A percentile compares a stretch with the other conserved stretches of the same genome.
These are phyloP conservation scores for Plestiodon gilberti DNA, from an alignment of 2,113 vertebrate genomes.

Conservation along the genomic window DNA sequence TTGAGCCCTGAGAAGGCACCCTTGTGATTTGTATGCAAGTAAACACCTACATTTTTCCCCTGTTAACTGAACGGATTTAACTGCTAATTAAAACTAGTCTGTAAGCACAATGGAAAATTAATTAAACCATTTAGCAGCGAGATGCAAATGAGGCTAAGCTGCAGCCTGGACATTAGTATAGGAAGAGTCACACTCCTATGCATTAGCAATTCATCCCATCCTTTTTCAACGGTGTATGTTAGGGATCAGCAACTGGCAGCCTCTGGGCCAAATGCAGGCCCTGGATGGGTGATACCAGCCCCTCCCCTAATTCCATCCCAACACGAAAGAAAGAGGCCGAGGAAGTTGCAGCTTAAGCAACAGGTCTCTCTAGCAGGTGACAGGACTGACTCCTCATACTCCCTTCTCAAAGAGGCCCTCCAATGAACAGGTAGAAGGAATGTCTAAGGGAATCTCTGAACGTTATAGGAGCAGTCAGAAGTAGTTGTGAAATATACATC, in stretches of 20 bases:
- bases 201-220: slow-evolving; percentile 17
- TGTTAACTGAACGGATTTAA: slow-evolving; percentile 82
- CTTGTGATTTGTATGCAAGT: slow-evolving; percentile 75
- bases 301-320: not conserved
- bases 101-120: slow-evolving; percentile 82
- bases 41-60: slow-evolving; percentile 77
- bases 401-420: not conserved
- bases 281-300: not conserved
- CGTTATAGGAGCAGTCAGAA: not conserved
- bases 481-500: too few species aligned
- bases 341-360: not conserved
- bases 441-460: not conserved
- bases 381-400: not conserved
- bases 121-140: slow-evolving; percentile 79
- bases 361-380: not conserved
- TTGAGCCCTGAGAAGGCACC: slow-evolving; percentile 61
- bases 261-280: not conserved
- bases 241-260: not conserved
- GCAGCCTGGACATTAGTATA: slow-evolving; percentile 70
- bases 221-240: not conserved
- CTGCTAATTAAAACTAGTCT: slow-evolving; percentile 83
- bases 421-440: not conserved
- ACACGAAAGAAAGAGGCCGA: not conserved
- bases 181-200: slow-evolving; percentile 62
- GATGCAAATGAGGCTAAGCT: slow-evolving; percentile 76